Conservation (phyloP, 2,888 invertebrate species). For the Serripes groenlandicus region DNA sequence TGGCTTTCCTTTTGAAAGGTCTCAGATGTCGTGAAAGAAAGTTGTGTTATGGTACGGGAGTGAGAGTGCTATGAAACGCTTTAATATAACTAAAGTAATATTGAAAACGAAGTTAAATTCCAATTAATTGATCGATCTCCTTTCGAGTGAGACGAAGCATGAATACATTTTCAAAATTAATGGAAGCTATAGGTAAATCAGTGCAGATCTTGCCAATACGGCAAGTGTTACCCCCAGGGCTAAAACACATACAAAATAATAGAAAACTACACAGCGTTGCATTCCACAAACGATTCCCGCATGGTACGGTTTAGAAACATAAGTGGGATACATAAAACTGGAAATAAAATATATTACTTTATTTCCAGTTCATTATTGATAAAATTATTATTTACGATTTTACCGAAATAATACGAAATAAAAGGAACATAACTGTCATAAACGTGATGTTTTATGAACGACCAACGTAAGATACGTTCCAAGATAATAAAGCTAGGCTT, state of each 20-base stretch:
- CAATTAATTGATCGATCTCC: too few species aligned
- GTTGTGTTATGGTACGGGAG: too few species aligned
- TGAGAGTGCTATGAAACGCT: too few species aligned
- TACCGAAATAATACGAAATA: constrained; percentile 28
- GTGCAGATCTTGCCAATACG: too few species aligned
- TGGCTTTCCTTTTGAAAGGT: too few species aligned
- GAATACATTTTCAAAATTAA: too few species aligned
- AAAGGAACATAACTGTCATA: constrained; percentile 38
- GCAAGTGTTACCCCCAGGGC: too few species aligned
- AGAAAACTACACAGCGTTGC: not conserved
- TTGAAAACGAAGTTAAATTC: too few species aligned
- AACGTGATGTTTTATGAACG: constrained; percentile 25
- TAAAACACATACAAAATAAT: constrained; percentile 3
- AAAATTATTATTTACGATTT: constrained; percentile 30
- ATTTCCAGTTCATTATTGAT: constrained; percentile 29
- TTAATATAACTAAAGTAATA: too few species aligned
- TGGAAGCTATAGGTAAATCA: too few species aligned
- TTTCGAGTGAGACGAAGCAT: too few species aligned
- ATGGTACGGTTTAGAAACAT: not conserved
- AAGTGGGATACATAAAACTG: constrained; percentile 6
- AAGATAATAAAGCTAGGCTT: not conserved
- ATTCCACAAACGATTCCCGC: constrained; percentile 5
- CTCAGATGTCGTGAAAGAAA: too few species aligned
- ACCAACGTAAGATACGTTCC: not conserved
- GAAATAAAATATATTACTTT: constrained; percentile 32